phyloP scores from a whole-genome alignment of 2,113 vertebrate genomes.

The Hiodon alosoides region DNA sequence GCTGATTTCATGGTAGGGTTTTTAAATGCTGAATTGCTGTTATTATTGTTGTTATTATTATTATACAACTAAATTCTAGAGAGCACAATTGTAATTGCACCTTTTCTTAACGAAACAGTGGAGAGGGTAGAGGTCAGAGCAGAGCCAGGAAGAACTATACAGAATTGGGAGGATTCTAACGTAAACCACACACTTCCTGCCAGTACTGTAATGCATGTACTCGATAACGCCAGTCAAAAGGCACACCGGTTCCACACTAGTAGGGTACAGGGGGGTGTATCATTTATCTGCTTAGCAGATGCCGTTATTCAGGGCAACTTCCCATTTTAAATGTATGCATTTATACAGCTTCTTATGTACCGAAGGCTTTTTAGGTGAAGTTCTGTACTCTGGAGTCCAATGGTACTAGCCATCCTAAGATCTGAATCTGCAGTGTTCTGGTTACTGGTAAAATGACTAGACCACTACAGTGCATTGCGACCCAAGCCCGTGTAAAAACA shows the following conservation, averaged over 20 bases:
- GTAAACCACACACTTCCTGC: too few relatives aligned
- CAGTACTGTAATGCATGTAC: too few relatives aligned
- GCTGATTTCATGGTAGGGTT: constrained; percentile 37
- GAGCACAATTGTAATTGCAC: constrained; percentile 19
- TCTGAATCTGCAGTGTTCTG: not conserved
- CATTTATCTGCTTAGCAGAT: too few relatives aligned
- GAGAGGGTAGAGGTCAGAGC: not conserved
- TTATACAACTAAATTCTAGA: constrained; percentile 34
- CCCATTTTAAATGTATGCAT: not conserved
- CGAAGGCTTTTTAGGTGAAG: not conserved
- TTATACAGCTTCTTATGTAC: not conserved
- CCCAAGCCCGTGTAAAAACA: not conserved
- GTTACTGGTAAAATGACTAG: not conserved
- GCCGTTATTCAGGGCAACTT: not conserved
- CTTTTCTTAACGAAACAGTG: constrained; percentile 3
- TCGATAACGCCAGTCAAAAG: too few relatives aligned
- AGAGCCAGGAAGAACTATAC: constrained; percentile 21
- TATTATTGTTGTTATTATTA: constrained; percentile 34
- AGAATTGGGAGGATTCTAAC: too few relatives aligned
- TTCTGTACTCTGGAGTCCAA: not conserved
- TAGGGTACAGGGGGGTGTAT: too few relatives aligned
- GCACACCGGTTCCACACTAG: too few relatives aligned
- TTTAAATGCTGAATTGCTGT: constrained; percentile 29
- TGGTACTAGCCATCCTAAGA: not conserved
- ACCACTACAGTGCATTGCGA: not conserved